Evolutionary conservation across 2,113 vertebrate species (phyloP).

Genomic region (Zingel zingel): DNA sequence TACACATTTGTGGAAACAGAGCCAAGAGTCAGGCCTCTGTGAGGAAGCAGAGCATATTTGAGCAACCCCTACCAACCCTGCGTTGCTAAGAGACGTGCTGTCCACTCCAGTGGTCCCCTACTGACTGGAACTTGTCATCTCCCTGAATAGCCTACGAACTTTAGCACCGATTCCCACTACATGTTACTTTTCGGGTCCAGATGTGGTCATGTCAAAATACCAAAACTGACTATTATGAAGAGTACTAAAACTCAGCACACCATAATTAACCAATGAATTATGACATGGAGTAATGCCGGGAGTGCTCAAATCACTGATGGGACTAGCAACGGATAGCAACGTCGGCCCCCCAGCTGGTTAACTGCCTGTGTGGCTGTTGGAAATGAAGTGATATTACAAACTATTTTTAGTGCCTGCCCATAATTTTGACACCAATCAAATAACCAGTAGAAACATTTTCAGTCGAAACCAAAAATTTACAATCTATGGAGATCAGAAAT

Average conservation of each 20-base stretch:
- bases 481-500: background rate
- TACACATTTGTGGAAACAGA: too few relatives aligned
- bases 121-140: too few relatives aligned
- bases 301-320: conserved; percentile 22
- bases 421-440: conserved; percentile 1
- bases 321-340: background rate
- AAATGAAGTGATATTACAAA: conserved; percentile 38
- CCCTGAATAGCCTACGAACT: too few relatives aligned
- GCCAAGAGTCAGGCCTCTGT: too few relatives aligned
- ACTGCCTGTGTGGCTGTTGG: conserved; percentile 9
- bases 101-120: too few relatives aligned
- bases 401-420: conserved; percentile 18
- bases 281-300: conserved; percentile 1
- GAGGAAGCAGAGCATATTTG: too few relatives aligned
- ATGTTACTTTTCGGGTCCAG: background rate
- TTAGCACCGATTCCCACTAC: background rate
- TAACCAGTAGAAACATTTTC: background rate
- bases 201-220: conserved; percentile 3
- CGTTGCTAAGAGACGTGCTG: too few relatives aligned
- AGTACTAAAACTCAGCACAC: background rate
- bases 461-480: background rate
- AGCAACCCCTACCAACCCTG: too few relatives aligned
- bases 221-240: background rate
- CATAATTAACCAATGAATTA: conserved; percentile 3
- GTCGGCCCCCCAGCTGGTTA: background rate